Percentiles rank a stretch among this genome's conserved stretches.
Conservation (phyloP, 2,113 vertebrate species). For the Colaptes auratus region DNA sequence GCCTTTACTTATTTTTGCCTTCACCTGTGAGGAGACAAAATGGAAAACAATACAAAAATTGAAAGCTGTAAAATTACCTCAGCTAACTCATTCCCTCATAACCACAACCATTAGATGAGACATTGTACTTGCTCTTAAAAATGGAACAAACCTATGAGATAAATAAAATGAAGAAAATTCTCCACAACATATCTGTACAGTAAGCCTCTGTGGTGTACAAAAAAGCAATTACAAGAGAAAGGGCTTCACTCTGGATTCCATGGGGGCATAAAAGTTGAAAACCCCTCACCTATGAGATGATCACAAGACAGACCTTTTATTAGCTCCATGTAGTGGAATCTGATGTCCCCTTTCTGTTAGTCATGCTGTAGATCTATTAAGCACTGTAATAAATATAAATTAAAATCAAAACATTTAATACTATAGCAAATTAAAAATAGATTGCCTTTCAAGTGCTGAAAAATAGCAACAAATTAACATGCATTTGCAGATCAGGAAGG, state of each 20-base stretch:
- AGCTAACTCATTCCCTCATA: not conserved
- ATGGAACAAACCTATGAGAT: not conserved
- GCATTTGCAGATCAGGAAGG: slow-evolving; percentile 3
- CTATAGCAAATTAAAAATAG: slow-evolving; percentile 27
- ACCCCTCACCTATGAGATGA: not conserved
- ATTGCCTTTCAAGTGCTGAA: slow-evolving; percentile 20
- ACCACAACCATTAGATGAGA: not conserved
- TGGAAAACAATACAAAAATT: not conserved
- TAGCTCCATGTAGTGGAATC: not conserved
- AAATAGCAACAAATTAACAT: slow-evolving; percentile 9
- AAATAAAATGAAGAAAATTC: not conserved
- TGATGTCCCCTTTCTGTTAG: slow-evolving; percentile 7
- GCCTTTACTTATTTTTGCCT: not conserved
- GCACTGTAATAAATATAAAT: slow-evolving; percentile 45
- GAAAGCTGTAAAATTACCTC: not conserved
- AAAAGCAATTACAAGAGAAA: not conserved
- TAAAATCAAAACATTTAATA: slow-evolving; percentile 24
- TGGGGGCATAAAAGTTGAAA: not conserved
- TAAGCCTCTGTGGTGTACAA: not conserved
- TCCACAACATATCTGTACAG: not conserved
- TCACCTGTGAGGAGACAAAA: not conserved
- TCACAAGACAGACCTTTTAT: not conserved
- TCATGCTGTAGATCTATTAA: slow-evolving; percentile 1
- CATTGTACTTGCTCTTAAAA: not conserved
- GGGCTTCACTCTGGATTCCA: not conserved